Evolutionary conservation across 2,888 invertebrate species (phyloP), one percentile per base, ranked within the genome.

Genomic region (Agonopterix heracliana): DNA sequence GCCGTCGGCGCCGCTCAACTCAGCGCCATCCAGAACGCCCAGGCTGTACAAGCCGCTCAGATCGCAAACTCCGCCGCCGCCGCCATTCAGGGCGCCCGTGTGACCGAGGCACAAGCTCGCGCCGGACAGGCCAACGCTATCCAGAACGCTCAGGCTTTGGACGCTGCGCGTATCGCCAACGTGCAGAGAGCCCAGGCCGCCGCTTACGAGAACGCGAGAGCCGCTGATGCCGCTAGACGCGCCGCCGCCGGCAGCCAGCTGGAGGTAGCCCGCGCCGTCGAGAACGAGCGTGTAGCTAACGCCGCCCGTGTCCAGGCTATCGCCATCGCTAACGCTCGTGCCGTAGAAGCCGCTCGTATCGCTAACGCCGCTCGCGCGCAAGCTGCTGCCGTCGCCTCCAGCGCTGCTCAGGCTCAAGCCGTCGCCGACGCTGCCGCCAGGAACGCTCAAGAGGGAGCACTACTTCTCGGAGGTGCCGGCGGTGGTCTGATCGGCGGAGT

Each of bases 121-220:
- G 85, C 78, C 9, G 80, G 82, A 9, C 84, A 83, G 47, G 77
- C 66, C 42, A 69, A 84, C 56, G 87, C 87, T 47, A 84, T 87
- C 57, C 78, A 74, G 52, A 87, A 86, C 57, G 87, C 87, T 2
- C 81, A 82, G 38, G 87, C 87, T 10, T 61, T 85, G 12, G 83
- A 87, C 50, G 86, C 82, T 1, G 77, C 84, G 0, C 83, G 87
- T 26, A 63, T 82, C 9, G 85, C 84, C 43, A 86, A 86, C 61
- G 62, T 83, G 4, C 87, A 86, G 54, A 70, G 87, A 35, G 87
- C 87, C 1, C 83, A 87, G 55, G 85, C 85, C n/a, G 87, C 87
- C 44, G 87, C 87, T 2, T 71, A 63, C 54, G 87, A 87, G 53
- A 86, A 84, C 61, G 86, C 85, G 0, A 72, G 86, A 41, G 84